phyloP scores from a whole-genome alignment of 2,113 vertebrate species.

The Meleagris gallopavo region DNA sequence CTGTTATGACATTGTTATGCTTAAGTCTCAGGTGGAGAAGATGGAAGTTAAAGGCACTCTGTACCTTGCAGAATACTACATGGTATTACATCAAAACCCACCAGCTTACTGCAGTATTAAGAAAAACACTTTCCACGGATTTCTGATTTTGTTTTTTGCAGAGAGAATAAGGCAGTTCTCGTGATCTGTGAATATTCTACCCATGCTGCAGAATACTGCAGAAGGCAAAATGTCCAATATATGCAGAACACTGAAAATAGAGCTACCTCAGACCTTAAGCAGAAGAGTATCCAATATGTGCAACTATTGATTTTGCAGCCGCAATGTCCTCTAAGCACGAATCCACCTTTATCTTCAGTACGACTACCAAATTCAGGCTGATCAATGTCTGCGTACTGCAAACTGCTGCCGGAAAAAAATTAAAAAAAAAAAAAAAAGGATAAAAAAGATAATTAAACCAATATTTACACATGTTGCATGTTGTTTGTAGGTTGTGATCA shows the following conservation, averaged over 20 bases:
- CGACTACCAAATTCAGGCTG: background rate
- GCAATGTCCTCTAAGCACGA: background rate
- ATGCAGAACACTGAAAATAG: background rate
- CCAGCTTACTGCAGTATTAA: background rate
- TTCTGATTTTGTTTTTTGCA: background rate
- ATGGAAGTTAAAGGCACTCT: background rate
- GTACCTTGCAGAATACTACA: background rate
- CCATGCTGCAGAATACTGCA: background rate
- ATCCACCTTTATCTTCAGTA: background rate
- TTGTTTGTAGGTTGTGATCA: background rate
- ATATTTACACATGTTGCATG: background rate
- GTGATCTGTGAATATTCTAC: background rate
- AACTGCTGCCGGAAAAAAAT: background rate
- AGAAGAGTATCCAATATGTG: background rate
- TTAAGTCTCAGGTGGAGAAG: background rate
- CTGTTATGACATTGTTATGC: background rate
- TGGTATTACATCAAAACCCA: background rate
- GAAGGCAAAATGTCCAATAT: background rate
- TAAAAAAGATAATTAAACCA: background rate
- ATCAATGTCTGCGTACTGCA: background rate
- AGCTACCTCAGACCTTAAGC: background rate
- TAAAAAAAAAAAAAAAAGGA: too few species aligned
- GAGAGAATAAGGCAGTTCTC: background rate
- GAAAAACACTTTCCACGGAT: background rate
- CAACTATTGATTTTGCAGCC: background rate